Percentiles rank a stretch among this genome's conserved stretches.
Evolutionary conservation across 2,797 vertebrate genomes (phyloP).

Genomic region (Perodicticus potto): DNA sequence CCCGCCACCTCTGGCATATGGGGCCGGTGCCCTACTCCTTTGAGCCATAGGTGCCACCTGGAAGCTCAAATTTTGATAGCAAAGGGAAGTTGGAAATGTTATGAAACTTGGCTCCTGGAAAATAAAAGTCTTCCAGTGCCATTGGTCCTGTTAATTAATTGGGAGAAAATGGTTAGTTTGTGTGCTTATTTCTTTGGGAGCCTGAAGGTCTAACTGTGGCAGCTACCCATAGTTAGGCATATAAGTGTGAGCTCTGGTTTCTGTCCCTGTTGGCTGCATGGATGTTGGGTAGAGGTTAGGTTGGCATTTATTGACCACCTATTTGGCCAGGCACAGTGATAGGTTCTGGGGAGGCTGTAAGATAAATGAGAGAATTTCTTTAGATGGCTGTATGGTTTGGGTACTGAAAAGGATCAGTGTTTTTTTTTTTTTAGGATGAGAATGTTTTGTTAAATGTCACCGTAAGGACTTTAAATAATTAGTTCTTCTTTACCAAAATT

Average conservation of each 20-base stretch:
- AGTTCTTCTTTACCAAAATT: conserved; percentile 23
- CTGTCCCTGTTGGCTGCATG: not conserved
- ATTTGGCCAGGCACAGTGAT: not conserved
- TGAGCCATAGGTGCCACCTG: not conserved
- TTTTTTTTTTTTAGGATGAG: not conserved
- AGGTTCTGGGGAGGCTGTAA: not conserved
- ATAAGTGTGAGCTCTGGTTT: not conserved
- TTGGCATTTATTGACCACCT: not conserved
- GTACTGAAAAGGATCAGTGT: not conserved
- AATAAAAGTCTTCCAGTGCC: not conserved
- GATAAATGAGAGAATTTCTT: not conserved
- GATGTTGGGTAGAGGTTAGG: not conserved
- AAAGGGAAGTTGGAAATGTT: conserved; percentile 27
- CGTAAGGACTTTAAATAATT: not conserved
- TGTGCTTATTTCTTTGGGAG: not conserved
- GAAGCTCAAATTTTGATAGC: conserved; percentile 12
- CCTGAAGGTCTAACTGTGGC: not conserved
- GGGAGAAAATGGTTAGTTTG: not conserved
- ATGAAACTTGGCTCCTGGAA: not conserved
- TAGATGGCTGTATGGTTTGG: not conserved
- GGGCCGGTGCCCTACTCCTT: too few relatives aligned
- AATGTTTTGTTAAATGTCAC: not conserved
- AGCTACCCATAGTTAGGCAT: not conserved
- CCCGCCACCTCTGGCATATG: too few relatives aligned
- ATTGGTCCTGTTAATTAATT: not conserved